These are phyloP conservation scores for Drosophila busckii DNA, from an alignment of 1,140 invertebrate species.

Conservation along the genomic window DNA sequence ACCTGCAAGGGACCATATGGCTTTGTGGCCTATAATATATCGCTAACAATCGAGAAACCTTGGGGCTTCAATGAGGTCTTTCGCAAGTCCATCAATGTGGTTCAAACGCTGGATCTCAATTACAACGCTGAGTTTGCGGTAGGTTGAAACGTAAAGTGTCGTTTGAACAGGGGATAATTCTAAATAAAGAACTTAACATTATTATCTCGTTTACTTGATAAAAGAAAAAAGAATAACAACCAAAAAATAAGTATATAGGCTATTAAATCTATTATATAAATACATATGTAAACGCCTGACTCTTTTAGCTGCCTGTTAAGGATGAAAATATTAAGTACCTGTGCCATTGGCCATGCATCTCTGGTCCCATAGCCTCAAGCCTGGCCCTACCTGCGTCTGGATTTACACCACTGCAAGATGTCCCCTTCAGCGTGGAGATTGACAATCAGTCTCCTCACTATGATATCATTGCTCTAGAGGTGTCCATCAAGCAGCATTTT, in stretches of 20 bases:
- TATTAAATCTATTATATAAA: neutral
- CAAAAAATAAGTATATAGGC: neutral
- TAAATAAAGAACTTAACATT: too few species aligned
- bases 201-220: too few species aligned
- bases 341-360: conserved; percentile 74
- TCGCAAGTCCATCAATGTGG: conserved; percentile 85
- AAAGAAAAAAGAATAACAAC: too few species aligned
- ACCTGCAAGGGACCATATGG: conserved; percentile 87
- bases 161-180: too few species aligned
- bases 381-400: conserved; percentile 60
- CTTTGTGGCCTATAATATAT: conserved; percentile 84
- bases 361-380: conserved; percentile 62
- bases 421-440: conserved; percentile 63
- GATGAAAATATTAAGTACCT: conserved; percentile 74
- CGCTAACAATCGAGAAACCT: conserved; percentile 85
- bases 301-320: conserved; percentile 53
- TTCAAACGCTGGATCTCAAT: conserved; percentile 87
- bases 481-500: conserved; percentile 68
- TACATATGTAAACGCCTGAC: neutral
- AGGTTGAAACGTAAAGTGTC: conserved; percentile 16
- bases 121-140: conserved; percentile 78
- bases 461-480: conserved; percentile 62
- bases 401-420: conserved; percentile 63
- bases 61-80: conserved; percentile 88
- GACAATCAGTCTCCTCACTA: conserved; percentile 76